Evolutionary conservation across 2,113 vertebrate genomes (phyloP), one percentile per base, ranked within the genome.

Genomic region (Pipa parva): DNA sequence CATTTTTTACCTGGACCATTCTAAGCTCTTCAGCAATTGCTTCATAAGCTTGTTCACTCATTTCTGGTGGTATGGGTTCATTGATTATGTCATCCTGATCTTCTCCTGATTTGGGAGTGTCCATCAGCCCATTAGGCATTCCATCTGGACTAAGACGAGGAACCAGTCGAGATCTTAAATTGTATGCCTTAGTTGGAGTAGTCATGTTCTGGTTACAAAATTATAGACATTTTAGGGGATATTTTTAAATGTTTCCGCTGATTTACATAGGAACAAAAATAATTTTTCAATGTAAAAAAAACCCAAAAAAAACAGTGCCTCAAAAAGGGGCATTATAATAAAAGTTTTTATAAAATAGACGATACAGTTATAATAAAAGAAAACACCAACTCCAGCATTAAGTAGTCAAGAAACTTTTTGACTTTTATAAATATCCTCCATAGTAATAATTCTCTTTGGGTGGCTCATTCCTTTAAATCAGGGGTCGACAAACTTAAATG

Each of bases 141-240:
- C 11, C 72, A 7, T 93, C 93, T 0, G 93, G 92, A 71, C 93
- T 98, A 13, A 87, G 74, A 37, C 89, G 87, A 0, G 86, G 79
- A 58, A 90, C 75, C 0, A 90, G n/a, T 29, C 84, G 86, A 58
- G 89, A 90, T 5, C 91, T 81, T 31, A 93, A 78, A 71, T 92
- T 92, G 76, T 91, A 93, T 0, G 84, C 76, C 78, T 91, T 95
- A 7, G 93, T 95, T 49, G 96, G 96, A 0, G 95, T 98, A 4
- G 91, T 91, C 74, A 99, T 90, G 70, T 76, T 95, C 96, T 99
- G 77, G 42, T 66, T 31, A 0, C 73, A 67, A 73, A 15, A 10
- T 12, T 7, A 7, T 12, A 33, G 31, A 5, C 5, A n/a, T n/a
- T n/a, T n/a, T n/a, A n/a, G n/a, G n/a, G n/a, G n/a, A n/a, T n/a